phyloP scores from a whole-genome alignment of 2,888 invertebrate species.

The Gnatocerus cornutus region DNA sequence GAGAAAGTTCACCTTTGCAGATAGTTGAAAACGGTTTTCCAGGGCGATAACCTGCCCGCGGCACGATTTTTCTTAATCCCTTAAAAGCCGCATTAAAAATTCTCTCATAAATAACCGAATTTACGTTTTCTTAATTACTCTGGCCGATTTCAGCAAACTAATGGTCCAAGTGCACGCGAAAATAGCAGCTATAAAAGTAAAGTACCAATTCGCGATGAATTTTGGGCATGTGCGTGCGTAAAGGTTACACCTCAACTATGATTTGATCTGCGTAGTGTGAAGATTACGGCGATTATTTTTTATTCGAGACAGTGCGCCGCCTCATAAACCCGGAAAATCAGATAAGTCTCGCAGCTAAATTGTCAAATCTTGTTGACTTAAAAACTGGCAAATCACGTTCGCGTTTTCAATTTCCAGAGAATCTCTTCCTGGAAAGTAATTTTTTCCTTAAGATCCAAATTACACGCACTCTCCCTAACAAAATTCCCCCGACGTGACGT shows the following conservation, averaged over 20 bases:
- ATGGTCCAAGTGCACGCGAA: constrained; percentile 25
- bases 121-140: constrained; percentile 26
- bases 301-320: constrained; percentile 5
- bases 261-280: background rate
- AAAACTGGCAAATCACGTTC: background rate
- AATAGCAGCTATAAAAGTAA: background rate
- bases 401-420: background rate
- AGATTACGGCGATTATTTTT: constrained; percentile 17
- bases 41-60: too few species aligned
- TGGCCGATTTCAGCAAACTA: constrained; percentile 25
- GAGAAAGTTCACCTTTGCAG: too few species aligned
- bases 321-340: constrained; percentile 15
- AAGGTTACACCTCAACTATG: constrained; percentile 18
- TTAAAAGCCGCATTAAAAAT: constrained; percentile 7
- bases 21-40: too few species aligned
- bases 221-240: constrained; percentile 28
- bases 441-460: constrained; percentile 6
- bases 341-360: background rate
- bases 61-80: background rate
- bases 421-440: constrained; percentile 1
- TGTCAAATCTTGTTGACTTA: background rate
- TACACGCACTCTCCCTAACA: constrained; percentile 18
- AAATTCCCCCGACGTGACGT: constrained; percentile 34
- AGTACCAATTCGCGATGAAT: constrained; percentile 11
- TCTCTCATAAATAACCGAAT: constrained; percentile 15